Percentiles rank a stretch among this genome's conserved stretches.
phyloP scores from a whole-genome alignment of 2,888 invertebrate species.

The Rhopalosiphum nymphaeae region DNA sequence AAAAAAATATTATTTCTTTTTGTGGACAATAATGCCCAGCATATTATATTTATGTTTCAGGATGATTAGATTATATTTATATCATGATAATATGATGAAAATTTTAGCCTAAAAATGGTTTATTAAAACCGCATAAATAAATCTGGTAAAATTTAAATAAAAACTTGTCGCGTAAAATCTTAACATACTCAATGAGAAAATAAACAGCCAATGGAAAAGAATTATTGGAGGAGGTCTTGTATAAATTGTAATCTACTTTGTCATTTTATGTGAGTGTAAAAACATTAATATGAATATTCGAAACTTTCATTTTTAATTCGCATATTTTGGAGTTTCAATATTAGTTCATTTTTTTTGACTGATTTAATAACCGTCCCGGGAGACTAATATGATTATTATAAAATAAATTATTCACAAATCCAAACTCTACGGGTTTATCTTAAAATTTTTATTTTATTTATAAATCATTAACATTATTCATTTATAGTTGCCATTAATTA shows the following conservation, averaged over 20 bases:
- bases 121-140: background rate
- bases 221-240: background rate
- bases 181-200: background rate
- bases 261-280: background rate
- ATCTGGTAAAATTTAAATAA: background rate
- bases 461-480: background rate
- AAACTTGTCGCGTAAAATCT: background rate
- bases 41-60: too few relatives aligned
- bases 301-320: constrained; percentile 10
- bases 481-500: background rate
- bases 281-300: background rate
- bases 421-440: background rate
- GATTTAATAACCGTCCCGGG: background rate
- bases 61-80: too few relatives aligned
- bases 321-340: background rate
- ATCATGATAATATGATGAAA: too few relatives aligned
- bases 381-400: background rate
- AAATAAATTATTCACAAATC: constrained; percentile 36
- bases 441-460: background rate
- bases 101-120: too few relatives aligned
- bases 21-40: too few relatives aligned
- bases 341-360: background rate
- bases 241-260: background rate
- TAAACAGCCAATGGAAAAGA: background rate
- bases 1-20: too few relatives aligned